A percentile compares a stretch with the other conserved stretches of the same genome.
Conservation (phyloP, 2,113 vertebrate species). For the Baryphthengus martii region DNA sequence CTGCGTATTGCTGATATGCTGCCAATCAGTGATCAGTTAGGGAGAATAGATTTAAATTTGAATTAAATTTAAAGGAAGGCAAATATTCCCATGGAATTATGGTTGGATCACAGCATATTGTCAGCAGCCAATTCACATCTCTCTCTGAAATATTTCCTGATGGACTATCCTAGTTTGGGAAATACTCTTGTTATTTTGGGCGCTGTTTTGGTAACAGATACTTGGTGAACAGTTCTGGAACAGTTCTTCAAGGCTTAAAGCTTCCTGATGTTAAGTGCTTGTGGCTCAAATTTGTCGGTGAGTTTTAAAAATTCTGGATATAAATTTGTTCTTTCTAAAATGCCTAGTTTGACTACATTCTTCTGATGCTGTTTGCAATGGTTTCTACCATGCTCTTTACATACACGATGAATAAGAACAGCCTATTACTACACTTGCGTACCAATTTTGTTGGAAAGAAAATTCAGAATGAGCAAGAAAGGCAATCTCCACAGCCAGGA, state of each 20-base stretch:
- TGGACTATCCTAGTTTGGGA: neutral
- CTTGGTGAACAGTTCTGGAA: neutral
- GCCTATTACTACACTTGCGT: accelerated
- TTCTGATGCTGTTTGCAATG: neutral
- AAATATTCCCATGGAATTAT: neutral
- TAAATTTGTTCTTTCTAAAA: neutral
- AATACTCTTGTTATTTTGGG: neutral
- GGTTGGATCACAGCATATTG: neutral
- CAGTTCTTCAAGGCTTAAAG: neutral
- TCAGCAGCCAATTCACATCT: neutral
- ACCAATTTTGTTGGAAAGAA: neutral
- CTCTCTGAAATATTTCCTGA: neutral
- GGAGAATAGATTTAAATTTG: neutral
- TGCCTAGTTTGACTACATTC: neutral
- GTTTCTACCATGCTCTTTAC: neutral
- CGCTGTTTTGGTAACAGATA: neutral
- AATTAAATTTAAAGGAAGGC: neutral
- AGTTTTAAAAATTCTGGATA: neutral
- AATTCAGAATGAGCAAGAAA: neutral
- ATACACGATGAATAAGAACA: neutral
- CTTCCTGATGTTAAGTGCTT: neutral
- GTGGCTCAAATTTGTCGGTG: neutral
- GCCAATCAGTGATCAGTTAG: neutral
- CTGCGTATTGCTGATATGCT: accelerated
- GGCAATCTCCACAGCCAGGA: neutral